phyloP scores from a whole-genome alignment of 2,797 vertebrate genomes.

The Arctocebus calabarensis region DNA sequence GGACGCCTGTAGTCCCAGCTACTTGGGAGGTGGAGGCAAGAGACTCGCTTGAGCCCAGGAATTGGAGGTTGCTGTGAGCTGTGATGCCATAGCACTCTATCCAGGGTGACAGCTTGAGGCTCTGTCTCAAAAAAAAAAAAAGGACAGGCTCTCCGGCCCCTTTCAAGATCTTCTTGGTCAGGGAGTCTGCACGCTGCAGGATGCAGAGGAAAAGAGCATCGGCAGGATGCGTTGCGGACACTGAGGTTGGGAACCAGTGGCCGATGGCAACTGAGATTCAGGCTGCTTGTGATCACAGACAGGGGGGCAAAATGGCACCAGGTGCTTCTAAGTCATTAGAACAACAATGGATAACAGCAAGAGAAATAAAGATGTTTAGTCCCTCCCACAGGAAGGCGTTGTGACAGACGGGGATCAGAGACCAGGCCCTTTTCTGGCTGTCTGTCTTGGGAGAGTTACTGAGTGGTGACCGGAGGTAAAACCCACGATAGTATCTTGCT shows the following conservation, averaged over 20 bases:
- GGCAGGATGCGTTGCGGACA: not conserved
- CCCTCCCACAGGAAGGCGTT: not conserved
- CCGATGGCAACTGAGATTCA: not conserved
- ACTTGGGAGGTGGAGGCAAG: too few relatives aligned
- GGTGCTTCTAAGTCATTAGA: not conserved
- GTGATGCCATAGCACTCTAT: rapidly evolving
- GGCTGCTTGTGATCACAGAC: not conserved
- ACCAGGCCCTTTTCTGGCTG: not conserved
- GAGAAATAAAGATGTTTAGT: not conserved
- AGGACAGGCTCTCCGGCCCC: rapidly evolving
- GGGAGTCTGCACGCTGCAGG: too few relatives aligned
- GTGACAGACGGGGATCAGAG: too few relatives aligned
- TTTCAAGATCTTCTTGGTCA: rapidly evolving
- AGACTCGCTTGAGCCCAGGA: too few relatives aligned
- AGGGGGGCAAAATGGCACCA: not conserved
- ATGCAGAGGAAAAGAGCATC: not conserved
- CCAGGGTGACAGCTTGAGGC: not conserved
- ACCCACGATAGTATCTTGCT: not conserved
- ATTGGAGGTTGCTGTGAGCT: too few relatives aligned
- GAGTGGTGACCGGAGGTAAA: rapidly evolving
- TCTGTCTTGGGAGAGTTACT: not conserved
- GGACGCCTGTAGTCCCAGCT: too few relatives aligned
- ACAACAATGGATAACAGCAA: not conserved
- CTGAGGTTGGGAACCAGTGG: not conserved
- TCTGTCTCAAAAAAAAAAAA: not conserved